Evolutionary conservation across 2,888 invertebrate genomes (phyloP), one percentile per base, ranked within the genome.

Genomic region (Cephalotes varians): DNA sequence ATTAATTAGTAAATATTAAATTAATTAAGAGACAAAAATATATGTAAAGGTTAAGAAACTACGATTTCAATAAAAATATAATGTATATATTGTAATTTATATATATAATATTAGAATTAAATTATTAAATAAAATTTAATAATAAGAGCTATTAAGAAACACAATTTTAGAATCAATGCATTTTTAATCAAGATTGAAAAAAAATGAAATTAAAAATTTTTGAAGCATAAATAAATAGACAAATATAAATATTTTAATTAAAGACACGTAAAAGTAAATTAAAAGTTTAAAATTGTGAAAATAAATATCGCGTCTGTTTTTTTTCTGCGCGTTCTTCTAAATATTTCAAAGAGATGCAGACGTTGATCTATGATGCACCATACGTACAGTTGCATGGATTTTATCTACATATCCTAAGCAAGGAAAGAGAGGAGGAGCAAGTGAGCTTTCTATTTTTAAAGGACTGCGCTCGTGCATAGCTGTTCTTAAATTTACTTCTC

Each of bases 401-500:
- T 88, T 85, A 88, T 87, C 86, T 88, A 84, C 71, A 67, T 80
- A 85, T 80, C 85, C 77, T 71, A 85, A 88, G 82, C 71, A n/a
- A 72, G 76, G 37, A 44, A 67, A 49, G 49, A 10, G 18, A 25
- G 15, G n/a, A 47, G 12, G n/a, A 10, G 28, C 44, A 40, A 82
- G 72, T 72, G 81, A 77, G 69, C 81, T 73, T 85, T 88, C 87
- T 90, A 90, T 91, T 90, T 91, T 90, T 88, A 88, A 87, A 88
- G 84, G 84, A 88, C 79, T 81, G 81, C 74, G 81, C 77, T 79
- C 73, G 81, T 72, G 72, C 80, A 67, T 37, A 49, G 51, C 40
- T 56, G 51, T 47, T 71, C 47, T 79, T 79, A 71, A 71, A 79
- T 71, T 58, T 69, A 12, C 37, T 72, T 58, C 69, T 40, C 9